Conservation (phyloP, 2,888 invertebrate species). For the Rhagonycha lutea region DNA sequence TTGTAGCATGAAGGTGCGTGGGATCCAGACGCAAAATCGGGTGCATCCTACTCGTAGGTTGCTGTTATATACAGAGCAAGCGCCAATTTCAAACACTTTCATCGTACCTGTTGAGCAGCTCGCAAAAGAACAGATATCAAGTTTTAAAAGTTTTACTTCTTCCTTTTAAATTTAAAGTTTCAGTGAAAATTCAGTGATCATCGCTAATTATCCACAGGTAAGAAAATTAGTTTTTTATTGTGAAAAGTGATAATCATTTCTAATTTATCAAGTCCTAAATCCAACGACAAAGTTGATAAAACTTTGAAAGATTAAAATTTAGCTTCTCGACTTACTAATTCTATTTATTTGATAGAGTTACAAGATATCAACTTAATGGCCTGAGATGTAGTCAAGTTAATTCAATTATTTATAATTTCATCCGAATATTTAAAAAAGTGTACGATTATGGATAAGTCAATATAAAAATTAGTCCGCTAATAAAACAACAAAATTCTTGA, state of each 20-base stretch:
- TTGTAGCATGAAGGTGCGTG: conserved; percentile 11
- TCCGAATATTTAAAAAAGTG: neutral
- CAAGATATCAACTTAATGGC: neutral
- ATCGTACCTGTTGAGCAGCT: conserved; percentile 36
- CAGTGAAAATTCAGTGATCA: neutral
- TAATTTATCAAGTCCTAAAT: neutral
- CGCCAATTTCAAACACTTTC: conserved; percentile 37
- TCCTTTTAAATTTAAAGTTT: neutral
- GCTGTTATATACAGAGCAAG: conserved; percentile 35
- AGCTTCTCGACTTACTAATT: neutral
- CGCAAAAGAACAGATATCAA: conserved; percentile 8
- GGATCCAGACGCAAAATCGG: conserved; percentile 25
- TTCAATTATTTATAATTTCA: neutral
- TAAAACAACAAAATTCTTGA: neutral
- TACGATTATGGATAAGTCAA: neutral
- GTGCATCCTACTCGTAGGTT: conserved; percentile 31
- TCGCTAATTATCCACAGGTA: neutral
- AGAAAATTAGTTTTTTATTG: neutral
- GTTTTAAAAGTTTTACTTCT: neutral
- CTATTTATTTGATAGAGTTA: neutral
- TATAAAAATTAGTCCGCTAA: neutral
- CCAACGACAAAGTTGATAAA: neutral
- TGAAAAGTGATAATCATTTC: neutral
- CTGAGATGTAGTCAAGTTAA: neutral
- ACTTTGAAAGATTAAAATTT: neutral